These are phyloP conservation scores for Amblyteles armatorius DNA, from an alignment of 2,888 invertebrate genomes.

Conservation along the genomic window DNA sequence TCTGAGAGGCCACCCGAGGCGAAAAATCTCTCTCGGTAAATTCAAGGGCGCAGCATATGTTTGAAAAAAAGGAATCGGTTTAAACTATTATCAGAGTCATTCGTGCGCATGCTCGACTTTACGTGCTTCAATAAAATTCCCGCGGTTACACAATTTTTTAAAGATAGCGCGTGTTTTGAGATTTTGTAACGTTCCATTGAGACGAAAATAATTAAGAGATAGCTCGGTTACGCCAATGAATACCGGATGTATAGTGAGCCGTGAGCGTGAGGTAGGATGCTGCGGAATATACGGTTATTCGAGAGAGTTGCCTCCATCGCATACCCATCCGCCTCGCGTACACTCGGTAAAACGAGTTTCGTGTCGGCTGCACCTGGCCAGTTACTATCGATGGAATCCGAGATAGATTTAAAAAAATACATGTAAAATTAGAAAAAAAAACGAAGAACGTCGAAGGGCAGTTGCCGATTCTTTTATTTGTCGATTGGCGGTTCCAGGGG, in stretches of 20 bases:
- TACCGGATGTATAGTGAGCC: conserved; percentile 6
- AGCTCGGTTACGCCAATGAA: conserved; percentile 33
- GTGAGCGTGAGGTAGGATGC: conserved; percentile 15
- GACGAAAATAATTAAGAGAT: not conserved
- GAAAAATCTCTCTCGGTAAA: not conserved
- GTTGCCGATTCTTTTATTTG: not conserved
- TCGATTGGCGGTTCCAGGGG: not conserved
- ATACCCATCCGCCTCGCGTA: conserved; percentile 10
- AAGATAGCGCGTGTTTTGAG: too few relatives aligned
- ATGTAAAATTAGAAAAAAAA: not conserved
- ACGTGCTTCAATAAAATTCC: not conserved
- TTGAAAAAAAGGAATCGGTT: not conserved
- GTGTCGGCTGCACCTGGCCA: not conserved
- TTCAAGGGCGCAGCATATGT: not conserved
- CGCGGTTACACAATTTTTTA: not conserved
- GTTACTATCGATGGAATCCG: conserved; percentile 1
- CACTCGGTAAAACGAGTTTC: conserved; percentile 10
- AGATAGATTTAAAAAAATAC: not conserved
- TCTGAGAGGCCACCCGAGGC: not conserved
- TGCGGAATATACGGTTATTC: conserved; percentile 32
- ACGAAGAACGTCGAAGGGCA: not conserved
- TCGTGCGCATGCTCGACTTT: not conserved
- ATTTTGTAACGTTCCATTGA: not conserved
- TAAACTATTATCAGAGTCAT: not conserved
- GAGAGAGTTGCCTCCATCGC: conserved; percentile 37